These are phyloP conservation scores for Nebria ingens DNA, from an alignment of 1,140 invertebrate genomes.

Conservation along the genomic window DNA sequence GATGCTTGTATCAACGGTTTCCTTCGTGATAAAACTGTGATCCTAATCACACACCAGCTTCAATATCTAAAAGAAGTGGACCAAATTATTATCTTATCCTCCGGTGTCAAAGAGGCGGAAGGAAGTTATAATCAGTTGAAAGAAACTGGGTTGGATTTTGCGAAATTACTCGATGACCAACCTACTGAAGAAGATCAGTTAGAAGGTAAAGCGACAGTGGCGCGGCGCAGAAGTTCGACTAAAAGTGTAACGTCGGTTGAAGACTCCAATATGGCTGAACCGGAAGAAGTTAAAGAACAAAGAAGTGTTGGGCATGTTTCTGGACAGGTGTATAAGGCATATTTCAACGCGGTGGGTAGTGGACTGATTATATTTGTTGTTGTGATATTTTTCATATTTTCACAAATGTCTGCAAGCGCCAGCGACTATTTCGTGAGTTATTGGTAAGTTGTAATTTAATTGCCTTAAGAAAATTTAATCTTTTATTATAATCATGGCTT, in stretches of 20 bases:
- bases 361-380: slow-evolving; percentile 45
- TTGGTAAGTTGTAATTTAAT: slow-evolving; percentile 48
- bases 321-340: slow-evolving; percentile 50
- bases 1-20: slow-evolving; percentile 58
- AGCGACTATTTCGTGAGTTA: slow-evolving; percentile 68
- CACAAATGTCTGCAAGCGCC: slow-evolving; percentile 55
- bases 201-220: slow-evolving; percentile 18
- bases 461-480: too few relatives aligned
- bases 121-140: slow-evolving; percentile 35
- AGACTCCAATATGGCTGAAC: slow-evolving; percentile 11
- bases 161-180: slow-evolving; percentile 23
- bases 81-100: slow-evolving; percentile 49
- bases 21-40: slow-evolving; percentile 55
- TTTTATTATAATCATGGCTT: too few relatives aligned
- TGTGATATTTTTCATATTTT: slow-evolving; percentile 45
- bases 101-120: slow-evolving; percentile 38
- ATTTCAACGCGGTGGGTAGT: slow-evolving; percentile 55
- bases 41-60: slow-evolving; percentile 72
- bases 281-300: slow-evolving; percentile 24
- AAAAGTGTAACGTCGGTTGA: slow-evolving; percentile 32
- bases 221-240: slow-evolving; percentile 24
- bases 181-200: slow-evolving; percentile 34
- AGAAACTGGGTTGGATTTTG: slow-evolving; percentile 32
- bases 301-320: slow-evolving; percentile 42
- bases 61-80: slow-evolving; percentile 72